These are phyloP conservation scores for Holacanthus passer DNA, from an alignment of 2,113 vertebrate genomes.

Conservation along the genomic window DNA sequence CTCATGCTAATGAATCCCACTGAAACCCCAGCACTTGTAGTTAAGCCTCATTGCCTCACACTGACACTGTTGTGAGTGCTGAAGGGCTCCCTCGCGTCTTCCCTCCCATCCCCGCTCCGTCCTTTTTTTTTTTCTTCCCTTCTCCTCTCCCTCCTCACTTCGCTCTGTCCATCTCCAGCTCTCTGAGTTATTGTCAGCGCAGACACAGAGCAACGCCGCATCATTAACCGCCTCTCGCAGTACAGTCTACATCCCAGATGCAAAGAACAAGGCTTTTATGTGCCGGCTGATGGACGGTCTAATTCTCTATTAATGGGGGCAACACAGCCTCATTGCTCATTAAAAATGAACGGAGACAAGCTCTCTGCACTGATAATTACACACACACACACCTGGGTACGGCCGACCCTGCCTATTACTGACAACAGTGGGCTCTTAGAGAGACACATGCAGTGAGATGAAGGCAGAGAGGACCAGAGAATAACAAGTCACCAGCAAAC, in stretches of 20 bases:
- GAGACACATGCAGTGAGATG: conserved; percentile 39
- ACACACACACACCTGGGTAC: conserved; percentile 69
- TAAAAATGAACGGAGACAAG: conserved; percentile 84
- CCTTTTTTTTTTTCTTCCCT: not conserved
- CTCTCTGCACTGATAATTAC: conserved; percentile 77
- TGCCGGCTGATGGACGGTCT: conserved; percentile 75
- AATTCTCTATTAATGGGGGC: conserved; percentile 83
- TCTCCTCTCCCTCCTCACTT: conserved; percentile 31
- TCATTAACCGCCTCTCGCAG: conserved; percentile 67
- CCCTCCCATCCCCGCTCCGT: conserved; percentile 37
- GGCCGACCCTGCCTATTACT: conserved; percentile 34
- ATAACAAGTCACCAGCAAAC: conserved; percentile 46
- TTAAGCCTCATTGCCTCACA: conserved; percentile 74
- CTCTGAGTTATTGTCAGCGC: conserved; percentile 63
- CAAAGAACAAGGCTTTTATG: conserved; percentile 69
- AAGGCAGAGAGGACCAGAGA: conserved; percentile 26
- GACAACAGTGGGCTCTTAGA: conserved; percentile 56
- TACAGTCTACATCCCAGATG: conserved; percentile 59
- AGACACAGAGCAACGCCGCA: conserved; percentile 59
- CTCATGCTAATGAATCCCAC: conserved; percentile 80
- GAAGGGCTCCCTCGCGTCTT: conserved; percentile 67
- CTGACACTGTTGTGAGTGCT: conserved; percentile 70
- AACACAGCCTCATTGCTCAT: conserved; percentile 77
- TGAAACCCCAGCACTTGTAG: conserved; percentile 72
- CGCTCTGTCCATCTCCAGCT: conserved; percentile 61